phyloP scores from a whole-genome alignment of 2,113 vertebrate species.

The Hyperopisus bebe region DNA sequence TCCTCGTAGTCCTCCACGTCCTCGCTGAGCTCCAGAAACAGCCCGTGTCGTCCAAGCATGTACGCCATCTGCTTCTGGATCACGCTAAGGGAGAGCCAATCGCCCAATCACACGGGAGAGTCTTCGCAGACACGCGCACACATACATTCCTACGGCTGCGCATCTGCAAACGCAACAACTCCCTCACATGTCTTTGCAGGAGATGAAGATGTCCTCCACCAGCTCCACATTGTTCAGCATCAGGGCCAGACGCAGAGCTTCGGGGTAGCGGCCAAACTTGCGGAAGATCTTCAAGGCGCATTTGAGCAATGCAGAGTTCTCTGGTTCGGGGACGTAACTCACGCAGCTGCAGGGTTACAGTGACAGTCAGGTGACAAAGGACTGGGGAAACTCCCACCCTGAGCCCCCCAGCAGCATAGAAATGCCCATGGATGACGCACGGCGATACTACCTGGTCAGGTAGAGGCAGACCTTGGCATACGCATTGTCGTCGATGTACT shows the following conservation, averaged over 20 bases:
- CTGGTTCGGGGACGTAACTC: constrained; percentile 92
- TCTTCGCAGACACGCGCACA: neutral
- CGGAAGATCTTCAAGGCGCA: constrained; percentile 90
- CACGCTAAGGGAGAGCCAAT: constrained; percentile 58
- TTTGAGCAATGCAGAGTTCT: constrained; percentile 87
- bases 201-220: constrained; percentile 96
- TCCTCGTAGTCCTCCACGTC: constrained; percentile 96
- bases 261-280: constrained; percentile 90
- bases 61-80: constrained; percentile 98
- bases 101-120: neutral
- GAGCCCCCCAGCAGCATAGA: neutral
- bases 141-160: neutral
- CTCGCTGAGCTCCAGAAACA: constrained; percentile 93
- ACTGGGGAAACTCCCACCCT: neutral
- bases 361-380: neutral
- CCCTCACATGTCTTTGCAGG: constrained; percentile 94
- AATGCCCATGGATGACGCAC: neutral
- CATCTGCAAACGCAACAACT: neutral
- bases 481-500: constrained; percentile 91
- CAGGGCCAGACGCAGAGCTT: constrained; percentile 87
- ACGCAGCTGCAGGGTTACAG: constrained; percentile 71
- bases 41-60: constrained; percentile 92
- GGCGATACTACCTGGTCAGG: constrained; percentile 76
- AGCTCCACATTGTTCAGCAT: constrained; percentile 96
- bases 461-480: constrained; percentile 98